Conservation (phyloP, 2,888 invertebrate species). For the Trichogramma evanescens region DNA sequence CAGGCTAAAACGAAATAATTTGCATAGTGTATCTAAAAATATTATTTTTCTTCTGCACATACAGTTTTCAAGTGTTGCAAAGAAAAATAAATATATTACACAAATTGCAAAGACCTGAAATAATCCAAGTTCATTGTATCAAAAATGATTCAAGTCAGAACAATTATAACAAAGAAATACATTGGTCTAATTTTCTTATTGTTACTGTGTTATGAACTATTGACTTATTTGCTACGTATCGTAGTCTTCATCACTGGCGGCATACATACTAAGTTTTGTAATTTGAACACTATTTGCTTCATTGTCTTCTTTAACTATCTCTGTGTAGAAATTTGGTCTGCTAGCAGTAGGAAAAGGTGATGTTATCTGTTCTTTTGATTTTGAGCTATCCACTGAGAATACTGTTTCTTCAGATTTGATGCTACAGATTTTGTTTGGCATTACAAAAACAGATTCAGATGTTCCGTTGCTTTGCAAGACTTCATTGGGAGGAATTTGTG, state of each 20-base stretch:
- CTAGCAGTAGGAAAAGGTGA: slow-evolving; percentile 37
- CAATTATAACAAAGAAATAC: too few relatives aligned
- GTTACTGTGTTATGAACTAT: slow-evolving; percentile 11
- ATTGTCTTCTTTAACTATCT: slow-evolving; percentile 37
- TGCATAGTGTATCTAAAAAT: slow-evolving; percentile 10
- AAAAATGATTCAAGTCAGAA: too few relatives aligned
- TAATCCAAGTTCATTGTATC: too few relatives aligned
- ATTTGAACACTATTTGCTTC: slow-evolving; percentile 24
- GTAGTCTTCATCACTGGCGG: slow-evolving; percentile 44
- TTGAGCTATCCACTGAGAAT: slow-evolving; percentile 28
- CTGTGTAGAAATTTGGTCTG: slow-evolving; percentile 46
- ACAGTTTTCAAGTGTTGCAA: too few relatives aligned
- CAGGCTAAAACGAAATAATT: not conserved
- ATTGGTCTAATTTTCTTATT: not conserved
- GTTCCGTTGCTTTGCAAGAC: not conserved
- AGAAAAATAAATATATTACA: too few relatives aligned
- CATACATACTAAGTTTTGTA: slow-evolving; percentile 38
- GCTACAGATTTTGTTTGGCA: slow-evolving; percentile 6
- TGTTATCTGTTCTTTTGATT: slow-evolving; percentile 32
- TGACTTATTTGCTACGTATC: slow-evolving; percentile 38
- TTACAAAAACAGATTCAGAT: too few relatives aligned
- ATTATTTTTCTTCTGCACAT: not conserved
- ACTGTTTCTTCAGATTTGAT: slow-evolving; percentile 18
- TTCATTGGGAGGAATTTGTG: slow-evolving; percentile 9
- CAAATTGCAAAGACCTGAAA: too few relatives aligned